Evolutionary conservation across 2,888 invertebrate species (phyloP).

Genomic region (Drosophila acutilabella): DNA sequence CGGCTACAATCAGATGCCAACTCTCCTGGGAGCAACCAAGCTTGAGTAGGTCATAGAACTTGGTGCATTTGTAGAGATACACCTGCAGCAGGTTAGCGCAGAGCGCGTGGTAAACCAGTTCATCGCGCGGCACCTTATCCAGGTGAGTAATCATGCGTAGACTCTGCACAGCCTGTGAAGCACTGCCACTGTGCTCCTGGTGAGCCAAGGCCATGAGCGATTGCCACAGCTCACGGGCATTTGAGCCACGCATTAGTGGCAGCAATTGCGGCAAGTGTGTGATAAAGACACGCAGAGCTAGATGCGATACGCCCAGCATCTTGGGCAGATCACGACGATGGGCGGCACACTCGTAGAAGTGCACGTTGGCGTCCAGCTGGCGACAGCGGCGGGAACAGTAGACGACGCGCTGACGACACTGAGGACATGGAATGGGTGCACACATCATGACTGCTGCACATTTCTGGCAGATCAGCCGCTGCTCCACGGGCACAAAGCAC

Average conservation of each 20-base stretch:
- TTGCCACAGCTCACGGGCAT: constrained; percentile 62
- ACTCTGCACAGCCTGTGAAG: constrained; percentile 52
- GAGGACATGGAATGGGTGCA: constrained; percentile 89
- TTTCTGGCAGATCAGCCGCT: constrained; percentile 88
- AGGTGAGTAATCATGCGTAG: constrained; percentile 88
- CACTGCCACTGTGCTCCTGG: neutral
- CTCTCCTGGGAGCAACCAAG: constrained; percentile 78
- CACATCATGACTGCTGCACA: constrained; percentile 88
- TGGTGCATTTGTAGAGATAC: constrained; percentile 88
- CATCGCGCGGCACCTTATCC: constrained; percentile 88
- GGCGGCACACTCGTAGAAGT: constrained; percentile 90
- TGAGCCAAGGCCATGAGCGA: constrained; percentile 24
- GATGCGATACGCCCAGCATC: constrained; percentile 91
- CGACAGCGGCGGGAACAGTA: constrained; percentile 90
- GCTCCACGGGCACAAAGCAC: constrained; percentile 89
- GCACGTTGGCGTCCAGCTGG: constrained; percentile 86
- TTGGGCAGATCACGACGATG: constrained; percentile 88
- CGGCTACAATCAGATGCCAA: constrained; percentile 86
- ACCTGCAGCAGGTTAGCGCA: constrained; percentile 88
- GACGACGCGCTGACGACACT: constrained; percentile 87
- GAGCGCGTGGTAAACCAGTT: constrained; percentile 77
- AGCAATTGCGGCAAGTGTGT: constrained; percentile 85
- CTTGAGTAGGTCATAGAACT: constrained; percentile 87
- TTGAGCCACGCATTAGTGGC: constrained; percentile 81
- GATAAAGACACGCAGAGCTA: constrained; percentile 85